A percentile compares a stretch with the other conserved stretches of the same genome.
Evolutionary conservation across 2,113 vertebrate genomes (phyloP).

Genomic region (Psilopsiagon aurifrons): DNA sequence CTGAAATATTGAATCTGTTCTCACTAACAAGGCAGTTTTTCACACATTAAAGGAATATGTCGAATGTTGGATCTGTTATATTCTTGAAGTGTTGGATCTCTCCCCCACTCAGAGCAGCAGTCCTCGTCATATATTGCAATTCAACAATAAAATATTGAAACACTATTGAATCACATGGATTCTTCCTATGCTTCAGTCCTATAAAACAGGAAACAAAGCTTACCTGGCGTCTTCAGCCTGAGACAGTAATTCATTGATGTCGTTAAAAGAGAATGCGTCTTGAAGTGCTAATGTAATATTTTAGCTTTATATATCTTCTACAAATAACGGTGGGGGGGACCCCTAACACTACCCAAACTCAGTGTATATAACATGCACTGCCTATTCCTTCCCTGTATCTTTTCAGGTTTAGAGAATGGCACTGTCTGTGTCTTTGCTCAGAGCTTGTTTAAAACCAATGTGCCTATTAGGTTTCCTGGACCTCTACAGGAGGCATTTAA

Average conservation of each 20-base stretch:
- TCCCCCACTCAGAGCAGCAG: neutral
- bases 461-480: neutral
- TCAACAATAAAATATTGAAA: neutral
- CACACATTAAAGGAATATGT: conserved; percentile 32
- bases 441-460: neutral
- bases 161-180: neutral
- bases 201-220: conserved; percentile 8
- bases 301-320: neutral
- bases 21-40: conserved; percentile 50
- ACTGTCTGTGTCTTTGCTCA: neutral
- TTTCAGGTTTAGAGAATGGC: neutral
- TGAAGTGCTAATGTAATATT: neutral
- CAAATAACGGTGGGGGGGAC: neutral
- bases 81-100: neutral
- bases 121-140: conserved; percentile 1
- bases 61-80: conserved; percentile 19
- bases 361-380: neutral
- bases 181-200: neutral
- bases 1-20: conserved; percentile 49
- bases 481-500: neutral
- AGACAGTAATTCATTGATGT: neutral
- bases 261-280: neutral
- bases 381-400: neutral
- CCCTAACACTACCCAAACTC: neutral
- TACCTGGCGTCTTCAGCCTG: neutral